Conservation (phyloP, 1,140 invertebrate genomes). For the Rhagoletis zephyria region DNA sequence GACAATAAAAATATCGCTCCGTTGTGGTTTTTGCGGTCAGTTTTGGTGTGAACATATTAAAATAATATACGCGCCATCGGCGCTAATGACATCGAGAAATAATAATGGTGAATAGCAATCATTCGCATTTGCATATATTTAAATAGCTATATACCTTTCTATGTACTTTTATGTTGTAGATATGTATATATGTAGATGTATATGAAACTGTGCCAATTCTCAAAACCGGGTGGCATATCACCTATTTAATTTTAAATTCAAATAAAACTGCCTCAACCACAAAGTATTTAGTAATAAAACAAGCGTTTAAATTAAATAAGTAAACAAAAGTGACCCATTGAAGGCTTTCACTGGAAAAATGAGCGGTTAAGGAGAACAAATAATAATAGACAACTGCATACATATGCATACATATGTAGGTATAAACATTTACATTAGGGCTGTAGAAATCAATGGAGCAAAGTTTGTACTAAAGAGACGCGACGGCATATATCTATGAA, state of each 20-base stretch:
- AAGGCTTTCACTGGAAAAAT: conserved; percentile 39
- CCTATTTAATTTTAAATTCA: neutral
- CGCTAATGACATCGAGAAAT: conserved; percentile 23
- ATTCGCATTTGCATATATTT: neutral
- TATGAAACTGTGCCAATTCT: conserved; percentile 13
- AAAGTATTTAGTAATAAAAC: neutral
- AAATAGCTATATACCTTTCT: neutral
- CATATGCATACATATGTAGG: neutral
- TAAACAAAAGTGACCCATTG: conserved; percentile 5
- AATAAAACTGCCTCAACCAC: neutral
- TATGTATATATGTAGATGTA: neutral
- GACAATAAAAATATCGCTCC: neutral
- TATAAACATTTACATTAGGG: neutral
- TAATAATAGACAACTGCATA: neutral
- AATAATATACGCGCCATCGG: neutral
- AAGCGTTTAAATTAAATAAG: conserved; percentile 9
- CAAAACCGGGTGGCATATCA: conserved; percentile 15
- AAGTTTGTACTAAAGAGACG: too few species aligned
- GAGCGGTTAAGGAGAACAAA: neutral
- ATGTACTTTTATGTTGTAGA: neutral
- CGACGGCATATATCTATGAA: too few species aligned
- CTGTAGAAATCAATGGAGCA: too few species aligned
- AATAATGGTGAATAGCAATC: neutral
- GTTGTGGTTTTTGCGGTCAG: neutral
- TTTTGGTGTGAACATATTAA: neutral